These are phyloP conservation scores for Malaclemys terrapin DNA, from an alignment of 2,113 vertebrate genomes.

Conservation along the genomic window DNA sequence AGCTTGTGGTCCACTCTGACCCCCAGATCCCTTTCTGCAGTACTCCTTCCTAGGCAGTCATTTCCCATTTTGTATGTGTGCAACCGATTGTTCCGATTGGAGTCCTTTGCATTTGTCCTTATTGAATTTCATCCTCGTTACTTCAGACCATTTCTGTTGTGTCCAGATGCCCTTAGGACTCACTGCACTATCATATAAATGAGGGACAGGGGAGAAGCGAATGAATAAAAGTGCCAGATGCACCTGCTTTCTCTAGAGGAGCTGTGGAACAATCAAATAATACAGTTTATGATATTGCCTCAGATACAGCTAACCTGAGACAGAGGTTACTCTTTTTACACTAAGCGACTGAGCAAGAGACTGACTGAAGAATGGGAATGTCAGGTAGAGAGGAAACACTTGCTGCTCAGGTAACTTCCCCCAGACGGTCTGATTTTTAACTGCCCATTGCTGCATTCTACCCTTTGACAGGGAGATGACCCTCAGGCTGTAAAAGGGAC, in stretches of 20 bases:
- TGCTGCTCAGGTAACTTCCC: neutral
- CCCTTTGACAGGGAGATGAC: neutral
- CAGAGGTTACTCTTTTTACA: neutral
- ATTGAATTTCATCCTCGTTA: too few species aligned
- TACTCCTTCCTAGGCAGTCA: too few species aligned
- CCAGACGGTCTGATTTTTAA: neutral
- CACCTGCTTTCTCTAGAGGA: neutral
- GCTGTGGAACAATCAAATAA: neutral
- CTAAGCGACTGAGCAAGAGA: neutral
- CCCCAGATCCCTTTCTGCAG: too few species aligned
- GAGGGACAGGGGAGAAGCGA: neutral
- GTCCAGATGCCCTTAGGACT: accelerated
- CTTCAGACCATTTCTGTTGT: neutral
- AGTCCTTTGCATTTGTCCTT: too few species aligned
- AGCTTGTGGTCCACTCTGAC: too few species aligned
- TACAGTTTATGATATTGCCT: neutral
- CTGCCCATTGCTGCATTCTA: neutral
- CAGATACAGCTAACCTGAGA: neutral
- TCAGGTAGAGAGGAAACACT: accelerated
- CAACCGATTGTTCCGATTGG: too few species aligned
- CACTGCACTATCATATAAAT: accelerated
- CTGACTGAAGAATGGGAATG: neutral
- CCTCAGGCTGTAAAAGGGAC: neutral
- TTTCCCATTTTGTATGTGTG: too few species aligned
- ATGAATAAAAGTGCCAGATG: accelerated